Evolutionary conservation across 2,113 vertebrate species (phyloP).

Genomic region (Perognathus longimembris): DNA sequence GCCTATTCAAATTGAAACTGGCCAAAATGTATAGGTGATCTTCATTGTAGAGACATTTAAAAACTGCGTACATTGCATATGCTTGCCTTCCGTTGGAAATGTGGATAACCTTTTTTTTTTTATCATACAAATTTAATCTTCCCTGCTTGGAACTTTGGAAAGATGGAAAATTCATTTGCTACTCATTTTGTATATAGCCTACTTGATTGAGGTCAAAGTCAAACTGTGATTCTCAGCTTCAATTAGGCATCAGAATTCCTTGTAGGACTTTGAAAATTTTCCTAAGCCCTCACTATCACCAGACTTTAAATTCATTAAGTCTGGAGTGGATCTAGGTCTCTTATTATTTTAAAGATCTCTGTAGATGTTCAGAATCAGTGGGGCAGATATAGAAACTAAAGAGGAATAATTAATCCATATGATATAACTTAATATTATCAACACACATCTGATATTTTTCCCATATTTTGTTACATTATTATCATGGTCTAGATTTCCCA

Average conservation of each 20-base stretch:
- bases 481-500: conserved; percentile 50
- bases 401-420: conserved; percentile 27
- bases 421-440: conserved; percentile 1
- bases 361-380: conserved; percentile 42
- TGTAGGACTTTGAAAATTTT: neutral
- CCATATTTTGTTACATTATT: conserved; percentile 11
- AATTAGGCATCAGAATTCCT: neutral
- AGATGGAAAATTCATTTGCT: conserved; percentile 32
- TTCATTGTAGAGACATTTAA: neutral
- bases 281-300: neutral
- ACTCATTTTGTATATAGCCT: conserved; percentile 3
- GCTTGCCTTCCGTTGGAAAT: conserved; percentile 10
- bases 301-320: conserved; percentile 44
- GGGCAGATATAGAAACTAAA: neutral
- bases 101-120: conserved; percentile 34
- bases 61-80: neutral
- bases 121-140: conserved; percentile 1
- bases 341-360: neutral
- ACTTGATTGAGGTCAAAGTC: neutral
- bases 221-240: neutral
- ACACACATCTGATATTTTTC: conserved; percentile 10
- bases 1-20: conserved; percentile 34
- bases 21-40: neutral
- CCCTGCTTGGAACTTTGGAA: conserved; percentile 18
- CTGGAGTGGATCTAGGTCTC: neutral